Conservation (phyloP, 35 echinoderm and acorn worm species). For the Lytechinus pictus region DNA sequence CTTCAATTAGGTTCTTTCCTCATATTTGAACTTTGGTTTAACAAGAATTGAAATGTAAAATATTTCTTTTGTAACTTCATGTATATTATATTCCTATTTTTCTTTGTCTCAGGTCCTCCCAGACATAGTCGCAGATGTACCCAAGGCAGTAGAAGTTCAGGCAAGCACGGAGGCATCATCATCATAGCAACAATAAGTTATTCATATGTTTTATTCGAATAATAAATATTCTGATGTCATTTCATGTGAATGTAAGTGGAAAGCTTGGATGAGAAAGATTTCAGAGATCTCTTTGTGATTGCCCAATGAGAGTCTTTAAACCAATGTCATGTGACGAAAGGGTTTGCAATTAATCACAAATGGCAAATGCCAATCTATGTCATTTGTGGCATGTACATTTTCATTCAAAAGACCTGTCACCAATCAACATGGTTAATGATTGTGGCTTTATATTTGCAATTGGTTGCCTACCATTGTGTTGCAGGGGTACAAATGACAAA, state of each 20-base stretch:
- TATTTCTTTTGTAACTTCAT: too few relatives aligned
- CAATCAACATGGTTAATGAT: too few relatives aligned
- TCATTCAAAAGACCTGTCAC: too few relatives aligned
- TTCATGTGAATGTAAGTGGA: neutral
- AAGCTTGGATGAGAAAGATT: neutral
- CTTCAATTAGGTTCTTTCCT: too few relatives aligned
- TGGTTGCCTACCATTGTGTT: too few relatives aligned
- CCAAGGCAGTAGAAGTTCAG: conserved; percentile 40
- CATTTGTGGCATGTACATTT: too few relatives aligned
- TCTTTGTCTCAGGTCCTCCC: conserved; percentile 24
- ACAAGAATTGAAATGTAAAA: too few relatives aligned
- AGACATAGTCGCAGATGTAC: conserved; percentile 1
- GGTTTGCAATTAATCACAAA: too few relatives aligned
- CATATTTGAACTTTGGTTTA: too few relatives aligned
- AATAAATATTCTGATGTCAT: neutral
- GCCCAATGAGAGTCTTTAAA: neutral
- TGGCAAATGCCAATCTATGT: too few relatives aligned
- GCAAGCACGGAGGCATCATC: conserved; percentile 9
- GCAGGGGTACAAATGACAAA: too few relatives aligned
- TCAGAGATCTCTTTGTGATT: neutral
- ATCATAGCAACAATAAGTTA: neutral
- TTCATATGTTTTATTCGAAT: neutral
- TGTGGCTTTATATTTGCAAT: too few relatives aligned
- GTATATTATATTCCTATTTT: neutral
- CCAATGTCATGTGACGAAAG: neutral